Percentiles rank a stretch among this genome's conserved stretches.
Evolutionary conservation across 1,140 invertebrate genomes (phyloP).

Genomic region (Psix sp.): DNA sequence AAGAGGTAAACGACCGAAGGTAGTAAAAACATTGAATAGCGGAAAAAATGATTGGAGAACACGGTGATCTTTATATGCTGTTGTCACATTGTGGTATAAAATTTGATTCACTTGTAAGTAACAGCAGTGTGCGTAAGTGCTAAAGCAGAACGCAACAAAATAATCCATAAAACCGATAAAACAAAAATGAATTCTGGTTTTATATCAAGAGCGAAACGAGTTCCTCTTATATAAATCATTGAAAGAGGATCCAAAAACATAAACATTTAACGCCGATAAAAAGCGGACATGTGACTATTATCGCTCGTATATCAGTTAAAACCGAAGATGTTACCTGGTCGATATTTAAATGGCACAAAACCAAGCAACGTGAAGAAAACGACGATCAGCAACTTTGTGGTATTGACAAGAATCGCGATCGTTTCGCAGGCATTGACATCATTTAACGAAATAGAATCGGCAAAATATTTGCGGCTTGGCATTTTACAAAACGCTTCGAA

Average conservation of each 20-base stretch:
- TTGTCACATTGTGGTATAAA: not conserved
- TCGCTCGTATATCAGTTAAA: constrained; percentile 26
- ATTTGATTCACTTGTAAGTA: not conserved
- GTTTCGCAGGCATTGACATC: constrained; percentile 44
- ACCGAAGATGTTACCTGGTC: constrained; percentile 31
- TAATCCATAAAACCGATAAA: not conserved
- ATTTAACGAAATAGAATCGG: constrained; percentile 43
- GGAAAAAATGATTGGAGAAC: no score
- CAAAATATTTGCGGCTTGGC: constrained; percentile 44
- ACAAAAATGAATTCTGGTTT: not conserved
- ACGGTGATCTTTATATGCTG: no score
- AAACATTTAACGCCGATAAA: constrained; percentile 5
- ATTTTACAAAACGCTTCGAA: constrained; percentile 25
- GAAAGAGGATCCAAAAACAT: constrained; percentile 4
- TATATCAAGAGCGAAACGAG: not conserved
- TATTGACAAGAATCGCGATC: constrained; percentile 29
- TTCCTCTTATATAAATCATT: constrained; percentile 12
- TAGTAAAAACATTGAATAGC: no score
- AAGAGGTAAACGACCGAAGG: no score
- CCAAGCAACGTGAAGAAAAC: constrained; percentile 10
- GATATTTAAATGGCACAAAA: constrained; percentile 29
- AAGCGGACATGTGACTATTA: constrained; percentile 12
- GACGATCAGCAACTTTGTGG: constrained; percentile 33
- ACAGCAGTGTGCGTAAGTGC: no score
- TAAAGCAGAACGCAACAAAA: not conserved